Base-by-base conservation (phyloP, 2,113 vertebrate genomes). In the Cariama cristata region DNA sequence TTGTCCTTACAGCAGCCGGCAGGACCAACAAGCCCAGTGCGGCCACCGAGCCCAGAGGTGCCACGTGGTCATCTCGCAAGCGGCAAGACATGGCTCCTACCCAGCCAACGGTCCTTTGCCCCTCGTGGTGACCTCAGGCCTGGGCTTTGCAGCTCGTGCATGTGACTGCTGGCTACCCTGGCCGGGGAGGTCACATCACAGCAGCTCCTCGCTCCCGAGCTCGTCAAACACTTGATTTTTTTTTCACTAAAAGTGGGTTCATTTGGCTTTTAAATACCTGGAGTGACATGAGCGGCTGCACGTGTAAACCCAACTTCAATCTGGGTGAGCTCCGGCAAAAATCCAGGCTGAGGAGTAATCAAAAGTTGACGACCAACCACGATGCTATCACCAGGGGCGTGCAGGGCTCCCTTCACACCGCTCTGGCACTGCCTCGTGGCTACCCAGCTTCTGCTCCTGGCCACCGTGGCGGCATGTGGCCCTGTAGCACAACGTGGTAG, bases 401-500 rank as follows among this genome's bases (percentile, higher is more conserved):
- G 27, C 35, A 79, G 59, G 59, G 40, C 58, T 66, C 77, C 47
- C 44, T 42, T 47, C 2, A 1, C 52, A 44, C 5, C 3, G 0
- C 8, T 23, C 73, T 67, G 86, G 75, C 79, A 84, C 83, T 75
- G 85, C 52, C 74, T 40, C 5, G 4, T 74, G 84, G 73, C 8
- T 38, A 27, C 2, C 27, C 53, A 12, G 10, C 75, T 64, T n/a
- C 59, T n/a, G 58, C 50, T 80, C 8, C 50, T 30, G 64, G 27
- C 53, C 64, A 35, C 71, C 53, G 2, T 0, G 4, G 30, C 7
- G 8, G 5, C 33, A 3, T 5, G 13, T 33, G 45, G 13, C 42
- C 67, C 50, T 7, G 6, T 1, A 63, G 42, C 44, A 33, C 10
- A 3, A 7, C 0, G 2, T 16, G 49, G 27, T 1, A 27, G 59